phyloP scores from a whole-genome alignment of 2,113 vertebrate genomes.

The Pedetes capensis region DNA sequence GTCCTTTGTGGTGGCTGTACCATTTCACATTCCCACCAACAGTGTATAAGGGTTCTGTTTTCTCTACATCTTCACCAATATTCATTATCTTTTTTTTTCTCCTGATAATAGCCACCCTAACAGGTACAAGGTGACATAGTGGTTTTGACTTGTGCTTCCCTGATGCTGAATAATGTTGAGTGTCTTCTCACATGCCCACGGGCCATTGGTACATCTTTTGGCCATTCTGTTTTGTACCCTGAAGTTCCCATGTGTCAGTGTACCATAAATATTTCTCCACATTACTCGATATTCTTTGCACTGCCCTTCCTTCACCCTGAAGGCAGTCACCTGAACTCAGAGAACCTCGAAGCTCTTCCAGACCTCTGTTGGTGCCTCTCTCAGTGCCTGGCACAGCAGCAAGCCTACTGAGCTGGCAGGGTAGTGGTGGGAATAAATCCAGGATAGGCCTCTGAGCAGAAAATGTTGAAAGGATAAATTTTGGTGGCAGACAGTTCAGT shows the following conservation, averaged over 20 bases:
- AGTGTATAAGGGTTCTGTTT: background rate
- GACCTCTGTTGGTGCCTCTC: background rate
- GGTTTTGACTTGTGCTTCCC: background rate
- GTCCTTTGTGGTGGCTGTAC: background rate
- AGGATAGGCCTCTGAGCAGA: background rate
- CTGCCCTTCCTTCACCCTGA: background rate
- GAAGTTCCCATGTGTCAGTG: background rate
- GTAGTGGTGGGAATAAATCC: background rate
- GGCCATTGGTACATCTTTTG: background rate
- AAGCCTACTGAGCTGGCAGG: background rate
- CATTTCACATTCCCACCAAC: background rate
- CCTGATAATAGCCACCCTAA: background rate
- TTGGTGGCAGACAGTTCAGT: background rate
- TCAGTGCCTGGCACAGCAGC: background rate
- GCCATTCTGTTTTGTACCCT: background rate
- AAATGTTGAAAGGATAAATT: background rate
- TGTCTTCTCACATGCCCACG: background rate
- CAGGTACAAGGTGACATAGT: background rate
- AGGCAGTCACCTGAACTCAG: background rate
- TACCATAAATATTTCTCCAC: background rate
- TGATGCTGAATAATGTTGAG: background rate
- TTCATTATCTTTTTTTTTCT: background rate
- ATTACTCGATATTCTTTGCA: background rate
- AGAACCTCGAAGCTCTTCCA: background rate
- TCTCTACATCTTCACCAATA: background rate